phyloP scores from a whole-genome alignment of 2,113 vertebrate genomes.

The Morone saxatilis region DNA sequence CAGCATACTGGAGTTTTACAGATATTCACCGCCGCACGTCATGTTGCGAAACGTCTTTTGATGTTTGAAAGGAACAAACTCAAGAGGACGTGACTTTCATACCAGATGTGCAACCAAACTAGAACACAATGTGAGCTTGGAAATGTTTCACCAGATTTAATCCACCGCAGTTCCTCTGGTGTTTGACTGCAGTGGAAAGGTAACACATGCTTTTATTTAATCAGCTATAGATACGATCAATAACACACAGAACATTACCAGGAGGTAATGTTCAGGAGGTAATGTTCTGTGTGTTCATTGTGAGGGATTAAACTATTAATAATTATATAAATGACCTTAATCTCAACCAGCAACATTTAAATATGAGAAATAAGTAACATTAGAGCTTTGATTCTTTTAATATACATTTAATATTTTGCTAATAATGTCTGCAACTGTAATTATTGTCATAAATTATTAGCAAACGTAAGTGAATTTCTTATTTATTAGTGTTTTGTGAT shows the following conservation, averaged over 20 bases:
- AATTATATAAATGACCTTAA: not conserved
- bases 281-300: not conserved
- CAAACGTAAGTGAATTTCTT: too few relatives aligned
- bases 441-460: too few relatives aligned
- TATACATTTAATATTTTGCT: too few relatives aligned
- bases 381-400: too few relatives aligned
- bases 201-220: not conserved
- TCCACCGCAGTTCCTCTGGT: not conserved
- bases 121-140: constrained; percentile 16
- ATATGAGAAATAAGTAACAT: too few relatives aligned
- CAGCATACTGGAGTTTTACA: not conserved
- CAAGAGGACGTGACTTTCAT: constrained; percentile 2
- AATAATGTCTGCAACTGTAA: too few relatives aligned
- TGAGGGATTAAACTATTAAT: not conserved
- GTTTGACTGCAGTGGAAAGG: not conserved
- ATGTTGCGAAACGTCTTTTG: constrained; percentile 4
- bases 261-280: too few relatives aligned
- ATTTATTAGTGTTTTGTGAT: too few relatives aligned
- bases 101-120: constrained; percentile 17
- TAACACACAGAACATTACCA: too few relatives aligned
- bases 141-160: constrained; percentile 3
- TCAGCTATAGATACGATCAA: not conserved
- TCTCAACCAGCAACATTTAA: too few relatives aligned
- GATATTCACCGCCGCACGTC: not conserved
- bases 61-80: constrained; percentile 7